Conservation (phyloP, 2,888 invertebrate genomes). For the Podotricha telesiphe region DNA sequence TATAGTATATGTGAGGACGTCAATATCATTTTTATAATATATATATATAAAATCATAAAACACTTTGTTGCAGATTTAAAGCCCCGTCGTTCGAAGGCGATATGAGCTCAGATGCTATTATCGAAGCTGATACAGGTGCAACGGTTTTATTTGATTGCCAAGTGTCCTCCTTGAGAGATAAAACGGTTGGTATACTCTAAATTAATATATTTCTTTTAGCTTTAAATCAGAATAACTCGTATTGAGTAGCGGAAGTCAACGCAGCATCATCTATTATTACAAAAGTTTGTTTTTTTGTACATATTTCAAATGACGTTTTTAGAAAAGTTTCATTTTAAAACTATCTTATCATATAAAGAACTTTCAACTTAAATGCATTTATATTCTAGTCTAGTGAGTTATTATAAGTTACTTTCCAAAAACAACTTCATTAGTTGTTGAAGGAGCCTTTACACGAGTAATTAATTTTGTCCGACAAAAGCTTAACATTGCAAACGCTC, state of each 20-base stretch:
- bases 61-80: conserved; percentile 64
- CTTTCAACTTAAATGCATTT: neutral
- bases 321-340: too few relatives aligned
- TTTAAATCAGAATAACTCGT: neutral
- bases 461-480: neutral
- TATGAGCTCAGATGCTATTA: conserved; percentile 59
- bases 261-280: too few relatives aligned
- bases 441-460: conserved; percentile 5
- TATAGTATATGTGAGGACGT: too few relatives aligned
- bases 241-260: too few relatives aligned
- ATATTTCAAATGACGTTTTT: too few relatives aligned
- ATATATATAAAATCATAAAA: neutral
- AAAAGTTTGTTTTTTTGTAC: too few relatives aligned
- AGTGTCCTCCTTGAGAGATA: conserved; percentile 77
- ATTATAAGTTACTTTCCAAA: neutral
- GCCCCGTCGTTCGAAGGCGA: conserved; percentile 76
- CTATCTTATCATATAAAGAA: neutral
- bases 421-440: conserved; percentile 4
- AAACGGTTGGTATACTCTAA: conserved; percentile 54
- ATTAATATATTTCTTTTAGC: conserved; percentile 9
- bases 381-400: neutral
- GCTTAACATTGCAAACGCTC: neutral
- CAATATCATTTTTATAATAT: too few relatives aligned
- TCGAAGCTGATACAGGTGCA: conserved; percentile 78
- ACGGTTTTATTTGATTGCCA: conserved; percentile 80